A percentile compares a stretch with the other conserved stretches of the same genome.
phyloP scores from a whole-genome alignment of 92 coral and sea anemone species.

The Bergia sp. region DNA sequence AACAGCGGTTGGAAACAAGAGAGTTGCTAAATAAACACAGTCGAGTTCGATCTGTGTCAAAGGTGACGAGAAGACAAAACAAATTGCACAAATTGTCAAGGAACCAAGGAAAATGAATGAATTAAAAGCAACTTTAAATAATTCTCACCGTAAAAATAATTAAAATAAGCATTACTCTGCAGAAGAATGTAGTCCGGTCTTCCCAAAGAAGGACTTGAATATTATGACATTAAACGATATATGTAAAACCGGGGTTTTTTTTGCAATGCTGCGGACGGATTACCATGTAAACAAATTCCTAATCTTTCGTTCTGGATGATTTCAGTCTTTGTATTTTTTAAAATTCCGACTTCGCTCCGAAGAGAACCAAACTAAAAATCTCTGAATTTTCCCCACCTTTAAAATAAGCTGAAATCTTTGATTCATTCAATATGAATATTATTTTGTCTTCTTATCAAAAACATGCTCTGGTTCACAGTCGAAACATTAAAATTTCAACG shows the following conservation, averaged over 20 bases:
- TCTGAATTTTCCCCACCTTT: neutral
- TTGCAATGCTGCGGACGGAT: slow-evolving; percentile 11
- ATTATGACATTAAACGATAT: neutral
- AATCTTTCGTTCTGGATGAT: slow-evolving; percentile 23
- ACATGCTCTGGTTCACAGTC: neutral
- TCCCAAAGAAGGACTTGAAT: neutral
- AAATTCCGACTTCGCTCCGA: neutral
- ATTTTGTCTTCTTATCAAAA: slow-evolving; percentile 11
- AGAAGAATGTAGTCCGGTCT: neutral
- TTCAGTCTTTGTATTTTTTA: neutral
- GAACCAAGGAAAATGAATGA: neutral
- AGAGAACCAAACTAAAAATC: neutral
- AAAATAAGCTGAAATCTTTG: neutral
- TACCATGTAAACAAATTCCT: slow-evolving; percentile 9
- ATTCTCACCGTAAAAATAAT: neutral
- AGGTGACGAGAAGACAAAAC: neutral
- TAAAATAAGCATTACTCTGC: neutral
- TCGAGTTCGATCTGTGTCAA: slow-evolving; percentile 13
- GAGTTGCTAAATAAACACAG: neutral
- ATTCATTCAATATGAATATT: slow-evolving; percentile 33
- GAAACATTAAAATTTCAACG: slow-evolving; percentile 14
- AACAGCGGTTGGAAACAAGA: too few species aligned
- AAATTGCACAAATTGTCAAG: neutral
- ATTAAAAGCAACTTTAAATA: neutral
- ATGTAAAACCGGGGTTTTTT: neutral